phyloP scores from a whole-genome alignment of 2,797 vertebrate genomes.

The Bovichtus variegatus region DNA sequence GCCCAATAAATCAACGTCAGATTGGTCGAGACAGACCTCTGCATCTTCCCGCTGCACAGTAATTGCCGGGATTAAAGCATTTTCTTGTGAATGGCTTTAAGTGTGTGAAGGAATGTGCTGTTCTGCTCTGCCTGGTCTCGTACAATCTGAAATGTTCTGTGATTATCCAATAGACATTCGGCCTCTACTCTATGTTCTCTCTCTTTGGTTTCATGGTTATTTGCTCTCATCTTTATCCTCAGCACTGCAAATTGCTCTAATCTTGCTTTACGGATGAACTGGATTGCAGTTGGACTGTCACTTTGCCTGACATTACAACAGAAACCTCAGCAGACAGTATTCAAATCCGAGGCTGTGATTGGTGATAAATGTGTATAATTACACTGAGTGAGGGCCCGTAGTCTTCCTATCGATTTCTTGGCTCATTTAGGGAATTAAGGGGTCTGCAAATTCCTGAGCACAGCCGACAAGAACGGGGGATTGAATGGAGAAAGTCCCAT shows the following conservation, averaged over 20 bases:
- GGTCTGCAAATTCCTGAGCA: slow-evolving; percentile 70
- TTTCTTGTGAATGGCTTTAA: slow-evolving; percentile 35
- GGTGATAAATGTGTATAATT: slow-evolving; percentile 81
- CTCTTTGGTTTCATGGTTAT: slow-evolving; percentile 41
- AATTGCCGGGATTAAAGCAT: slow-evolving; percentile 47
- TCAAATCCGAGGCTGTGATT: slow-evolving; percentile 61
- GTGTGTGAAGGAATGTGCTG: slow-evolving; percentile 2
- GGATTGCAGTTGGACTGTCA: slow-evolving; percentile 53
- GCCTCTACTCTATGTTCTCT: slow-evolving; percentile 8
- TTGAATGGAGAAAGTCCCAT: slow-evolving; percentile 51
- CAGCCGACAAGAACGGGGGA: slow-evolving; percentile 62
- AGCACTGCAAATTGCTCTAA: slow-evolving; percentile 48
- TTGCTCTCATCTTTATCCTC: slow-evolving; percentile 53
- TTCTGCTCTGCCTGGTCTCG: slow-evolving; percentile 11
- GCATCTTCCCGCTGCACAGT: slow-evolving; percentile 21
- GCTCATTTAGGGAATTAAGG: slow-evolving; percentile 80
- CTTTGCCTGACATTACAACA: slow-evolving; percentile 45
- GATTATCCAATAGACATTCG: slow-evolving; percentile 45
- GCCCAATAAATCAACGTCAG: neutral
- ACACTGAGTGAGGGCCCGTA: slow-evolving; percentile 72
- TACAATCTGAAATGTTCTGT: slow-evolving; percentile 28
- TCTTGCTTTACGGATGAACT: slow-evolving; percentile 53
- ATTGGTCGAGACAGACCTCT: slow-evolving; percentile 19
- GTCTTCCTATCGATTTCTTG: slow-evolving; percentile 72
- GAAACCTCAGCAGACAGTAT: slow-evolving; percentile 36